phyloP scores from a whole-genome alignment of 2,888 invertebrate species.

The Plebejus anna region DNA sequence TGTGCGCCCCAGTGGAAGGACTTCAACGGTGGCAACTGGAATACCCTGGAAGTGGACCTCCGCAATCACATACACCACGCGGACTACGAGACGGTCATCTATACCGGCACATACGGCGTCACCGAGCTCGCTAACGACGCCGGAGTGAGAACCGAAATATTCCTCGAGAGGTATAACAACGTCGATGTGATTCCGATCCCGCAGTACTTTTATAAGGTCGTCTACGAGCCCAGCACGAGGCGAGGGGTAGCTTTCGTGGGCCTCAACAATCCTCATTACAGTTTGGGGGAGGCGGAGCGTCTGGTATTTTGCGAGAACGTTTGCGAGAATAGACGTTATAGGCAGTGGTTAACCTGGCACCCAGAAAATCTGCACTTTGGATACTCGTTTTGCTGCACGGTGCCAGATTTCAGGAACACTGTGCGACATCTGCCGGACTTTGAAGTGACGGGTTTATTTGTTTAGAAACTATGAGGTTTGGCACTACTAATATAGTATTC shows the following conservation, averaged over 20 bases:
- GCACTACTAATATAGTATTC: too few relatives aligned
- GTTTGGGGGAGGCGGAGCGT: constrained; percentile 47
- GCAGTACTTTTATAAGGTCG: constrained; percentile 72
- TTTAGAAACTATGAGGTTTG: background rate
- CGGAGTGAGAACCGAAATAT: constrained; percentile 57
- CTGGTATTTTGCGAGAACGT: constrained; percentile 72
- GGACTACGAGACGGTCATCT: constrained; percentile 64
- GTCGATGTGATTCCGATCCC: constrained; percentile 70
- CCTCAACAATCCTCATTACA: constrained; percentile 81
- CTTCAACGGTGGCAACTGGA: constrained; percentile 82
- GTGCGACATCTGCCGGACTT: constrained; percentile 77
- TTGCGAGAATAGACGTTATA: constrained; percentile 66
- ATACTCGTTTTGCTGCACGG: constrained; percentile 80
- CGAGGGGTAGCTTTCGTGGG: constrained; percentile 80
- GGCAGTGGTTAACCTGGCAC: constrained; percentile 81
- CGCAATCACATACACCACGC: constrained; percentile 56
- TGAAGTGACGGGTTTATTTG: constrained; percentile 56
- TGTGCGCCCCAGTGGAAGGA: constrained; percentile 84
- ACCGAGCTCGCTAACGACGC: constrained; percentile 69
- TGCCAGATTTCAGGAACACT: constrained; percentile 72
- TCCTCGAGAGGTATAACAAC: constrained; percentile 58
- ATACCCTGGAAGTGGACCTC: constrained; percentile 70
- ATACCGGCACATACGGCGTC: constrained; percentile 82
- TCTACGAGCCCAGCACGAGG: constrained; percentile 71
- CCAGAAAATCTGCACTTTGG: constrained; percentile 70